Percentiles rank a stretch among this genome's conserved stretches.
Evolutionary conservation across 2,888 invertebrate species (phyloP).

Genomic region (Orgyia antiqua): DNA sequence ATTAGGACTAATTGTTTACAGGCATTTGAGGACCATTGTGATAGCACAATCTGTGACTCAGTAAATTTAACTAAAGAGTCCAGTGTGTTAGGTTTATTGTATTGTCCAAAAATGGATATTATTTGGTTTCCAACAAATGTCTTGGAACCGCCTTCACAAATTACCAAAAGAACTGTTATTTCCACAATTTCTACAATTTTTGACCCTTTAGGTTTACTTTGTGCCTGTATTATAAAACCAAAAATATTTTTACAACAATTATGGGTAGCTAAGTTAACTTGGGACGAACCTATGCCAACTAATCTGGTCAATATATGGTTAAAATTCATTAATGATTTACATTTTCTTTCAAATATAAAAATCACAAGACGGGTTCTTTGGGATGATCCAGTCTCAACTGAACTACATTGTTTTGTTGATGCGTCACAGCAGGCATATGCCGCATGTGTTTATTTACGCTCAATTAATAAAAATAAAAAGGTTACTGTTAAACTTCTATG

Average conservation of each 20-base stretch:
- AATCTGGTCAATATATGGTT: too few relatives aligned
- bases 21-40: not conserved
- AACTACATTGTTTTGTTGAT: not conserved
- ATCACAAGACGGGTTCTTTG: not conserved
- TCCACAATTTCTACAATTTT: too few relatives aligned
- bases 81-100: not conserved
- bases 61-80: not conserved
- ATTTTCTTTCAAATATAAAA: too few relatives aligned
- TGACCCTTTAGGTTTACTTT: too few relatives aligned
- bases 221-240: too few relatives aligned
- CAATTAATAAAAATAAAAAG: not conserved
- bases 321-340: too few relatives aligned
- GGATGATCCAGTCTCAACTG: not conserved
- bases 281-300: too few relatives aligned
- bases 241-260: too few relatives aligned
- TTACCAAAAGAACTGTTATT: too few relatives aligned
- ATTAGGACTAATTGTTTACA: not conserved
- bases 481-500: not conserved
- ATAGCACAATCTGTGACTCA: not conserved
- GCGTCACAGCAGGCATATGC: not conserved
- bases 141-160: not conserved
- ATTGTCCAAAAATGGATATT: not conserved
- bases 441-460: not conserved
- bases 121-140: not conserved
- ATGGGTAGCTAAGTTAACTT: too few relatives aligned